Evolutionary conservation across 2,797 vertebrate genomes (phyloP), one percentile per base, ranked within the genome.

Genomic region (Tokudaia tokunoshimensis): DNA sequence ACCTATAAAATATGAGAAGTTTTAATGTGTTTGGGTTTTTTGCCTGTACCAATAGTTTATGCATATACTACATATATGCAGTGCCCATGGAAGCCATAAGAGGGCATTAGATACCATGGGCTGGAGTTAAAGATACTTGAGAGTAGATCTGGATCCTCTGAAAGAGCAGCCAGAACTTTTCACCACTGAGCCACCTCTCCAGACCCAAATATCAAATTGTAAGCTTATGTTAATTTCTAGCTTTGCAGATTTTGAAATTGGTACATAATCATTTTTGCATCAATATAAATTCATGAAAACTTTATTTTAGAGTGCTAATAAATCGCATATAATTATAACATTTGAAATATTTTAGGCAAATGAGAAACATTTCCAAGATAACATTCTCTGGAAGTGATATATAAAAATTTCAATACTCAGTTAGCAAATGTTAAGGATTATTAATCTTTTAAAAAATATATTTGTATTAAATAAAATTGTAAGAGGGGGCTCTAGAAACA

Each of bases 211-310:
- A 87, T 85, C 29, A 92, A 67, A 86, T 81, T 50, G 61, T 31
- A 80, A 80, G 91, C 90, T 86, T n/a, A 20, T 95, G 37, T 82
- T 91, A 89, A 75, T 91, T 95, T 95, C 44, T 83, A 85, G 82
- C 31, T 72, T 81, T 50, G 78, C 29, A 9, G 83, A 87, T 75
- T 89, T 82, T 88, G n/a, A 90, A 3, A 80, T 89, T 14, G 65
- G 47, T 55, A 10, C 12, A 92, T 44, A 81, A 70, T 63, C 15
- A 65, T 74, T 84, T 92, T 91, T 88, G 79, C 89, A 41, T 63
- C 72, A 74, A 87, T 87, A 1, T 70, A 84, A 92, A 83, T 91
- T 87, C 13, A 74, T 75, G 4, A 91, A 52, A 91, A 50, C 50
- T 92, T 83, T 41, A 70, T 74, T 59, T 94, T 67, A 55, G 70